Evolutionary conservation across 2,888 invertebrate genomes (phyloP).

Genomic region (Chironomus riparius): DNA sequence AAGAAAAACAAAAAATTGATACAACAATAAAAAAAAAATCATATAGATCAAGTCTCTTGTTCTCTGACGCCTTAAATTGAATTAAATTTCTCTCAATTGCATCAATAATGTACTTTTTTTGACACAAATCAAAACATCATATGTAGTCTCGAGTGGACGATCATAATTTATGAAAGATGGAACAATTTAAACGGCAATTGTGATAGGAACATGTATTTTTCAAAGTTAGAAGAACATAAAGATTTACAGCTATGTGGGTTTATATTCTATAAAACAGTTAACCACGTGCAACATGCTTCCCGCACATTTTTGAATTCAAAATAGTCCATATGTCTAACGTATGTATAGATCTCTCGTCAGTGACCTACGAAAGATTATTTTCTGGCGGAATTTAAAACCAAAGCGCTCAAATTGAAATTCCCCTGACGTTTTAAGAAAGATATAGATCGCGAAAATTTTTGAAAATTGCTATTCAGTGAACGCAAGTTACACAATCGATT

Average conservation of each 20-base stretch:
- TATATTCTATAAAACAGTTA: neutral
- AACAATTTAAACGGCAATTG: no score
- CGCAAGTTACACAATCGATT: conserved; percentile 8
- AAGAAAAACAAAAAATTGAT: neutral
- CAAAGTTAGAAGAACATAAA: no score
- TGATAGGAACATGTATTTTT: no score
- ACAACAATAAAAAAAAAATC: neutral
- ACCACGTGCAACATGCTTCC: neutral
- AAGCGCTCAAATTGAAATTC: no score
- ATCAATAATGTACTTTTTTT: neutral
- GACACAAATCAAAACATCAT: neutral
- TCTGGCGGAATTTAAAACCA: no score
- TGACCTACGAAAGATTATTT: neutral
- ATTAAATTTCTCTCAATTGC: conserved; percentile 8
- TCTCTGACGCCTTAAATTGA: neutral
- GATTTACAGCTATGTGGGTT: neutral
- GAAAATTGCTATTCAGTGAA: neutral
- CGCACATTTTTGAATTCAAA: neutral
- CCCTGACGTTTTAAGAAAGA: neutral
- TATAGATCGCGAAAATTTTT: neutral
- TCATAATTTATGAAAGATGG: no score
- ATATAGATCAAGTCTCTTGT: neutral
- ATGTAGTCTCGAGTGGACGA: neutral
- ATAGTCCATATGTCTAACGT: neutral
- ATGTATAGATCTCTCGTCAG: neutral